Evolutionary conservation across 2,888 invertebrate genomes (phyloP).

Genomic region (Prosapia bicincta): DNA sequence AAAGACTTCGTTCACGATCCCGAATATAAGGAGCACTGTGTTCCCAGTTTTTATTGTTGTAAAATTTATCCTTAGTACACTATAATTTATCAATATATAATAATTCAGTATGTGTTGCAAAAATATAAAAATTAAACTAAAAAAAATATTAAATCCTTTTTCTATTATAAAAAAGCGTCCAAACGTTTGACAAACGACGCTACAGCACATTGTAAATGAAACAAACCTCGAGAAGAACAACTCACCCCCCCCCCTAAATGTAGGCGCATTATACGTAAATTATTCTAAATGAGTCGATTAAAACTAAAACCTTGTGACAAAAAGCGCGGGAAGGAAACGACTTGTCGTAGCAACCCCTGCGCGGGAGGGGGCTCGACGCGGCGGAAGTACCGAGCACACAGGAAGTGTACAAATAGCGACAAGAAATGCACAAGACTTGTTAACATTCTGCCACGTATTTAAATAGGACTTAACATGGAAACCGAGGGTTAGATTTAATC

Average conservation of each 20-base stretch:
- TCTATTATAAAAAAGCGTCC: too few relatives aligned
- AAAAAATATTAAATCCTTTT: too few relatives aligned
- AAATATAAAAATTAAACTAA: too few relatives aligned
- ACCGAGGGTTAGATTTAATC: neutral
- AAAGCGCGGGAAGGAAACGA: neutral
- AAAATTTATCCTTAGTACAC: too few relatives aligned
- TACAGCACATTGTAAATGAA: too few relatives aligned
- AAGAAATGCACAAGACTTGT: neutral
- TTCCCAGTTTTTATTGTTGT: too few relatives aligned
- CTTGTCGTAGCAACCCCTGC: neutral
- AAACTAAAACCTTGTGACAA: neutral
- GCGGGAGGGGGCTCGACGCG: neutral
- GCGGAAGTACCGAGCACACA: neutral
- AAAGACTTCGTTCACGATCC: too few relatives aligned
- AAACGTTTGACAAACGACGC: too few relatives aligned
- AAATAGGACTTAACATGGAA: neutral
- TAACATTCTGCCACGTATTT: neutral
- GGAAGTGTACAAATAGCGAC: neutral
- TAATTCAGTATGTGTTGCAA: too few relatives aligned
- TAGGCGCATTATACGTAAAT: neutral
- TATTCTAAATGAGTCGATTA: neutral
- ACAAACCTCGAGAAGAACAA: too few relatives aligned
- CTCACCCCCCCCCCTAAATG: neutral
- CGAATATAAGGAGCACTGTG: too few relatives aligned
- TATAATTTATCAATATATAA: too few relatives aligned